Conservation (phyloP, 2,888 invertebrate species). For the Drosophila peninsularis region DNA sequence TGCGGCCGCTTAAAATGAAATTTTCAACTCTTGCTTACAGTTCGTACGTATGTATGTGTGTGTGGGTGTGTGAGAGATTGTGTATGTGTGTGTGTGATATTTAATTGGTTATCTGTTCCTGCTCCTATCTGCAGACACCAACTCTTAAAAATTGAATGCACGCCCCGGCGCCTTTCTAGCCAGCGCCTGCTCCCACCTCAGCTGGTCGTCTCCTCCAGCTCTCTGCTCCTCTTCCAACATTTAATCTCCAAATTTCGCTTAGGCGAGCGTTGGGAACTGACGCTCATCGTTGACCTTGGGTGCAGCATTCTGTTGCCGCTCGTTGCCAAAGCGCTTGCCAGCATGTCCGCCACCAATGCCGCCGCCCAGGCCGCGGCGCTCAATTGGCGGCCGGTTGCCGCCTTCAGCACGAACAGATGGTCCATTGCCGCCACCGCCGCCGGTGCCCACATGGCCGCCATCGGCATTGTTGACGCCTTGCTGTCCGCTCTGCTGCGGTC, state of each 20-base stretch:
- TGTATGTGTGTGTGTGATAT: constrained; percentile 36
- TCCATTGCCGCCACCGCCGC: constrained; percentile 38
- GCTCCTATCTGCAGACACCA: constrained; percentile 46
- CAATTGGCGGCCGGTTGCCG: constrained; percentile 59
- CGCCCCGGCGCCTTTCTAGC: constrained; percentile 40
- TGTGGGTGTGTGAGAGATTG: constrained; percentile 5
- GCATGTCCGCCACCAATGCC: constrained; percentile 60
- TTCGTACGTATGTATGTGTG: constrained; percentile 22
- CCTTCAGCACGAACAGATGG: constrained; percentile 48
- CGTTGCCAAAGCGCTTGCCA: constrained; percentile 78
- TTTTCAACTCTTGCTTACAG: constrained; percentile 37
- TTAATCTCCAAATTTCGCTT: constrained; percentile 74
- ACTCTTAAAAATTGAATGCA: constrained; percentile 54
- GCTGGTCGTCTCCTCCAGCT: not conserved
- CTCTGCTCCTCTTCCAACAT: not conserved
- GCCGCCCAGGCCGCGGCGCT: constrained; percentile 60
- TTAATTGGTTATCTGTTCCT: constrained; percentile 59
- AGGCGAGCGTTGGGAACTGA: constrained; percentile 97
- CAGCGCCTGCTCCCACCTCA: constrained; percentile 25
- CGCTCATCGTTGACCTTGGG: constrained; percentile 98
- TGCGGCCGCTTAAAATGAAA: constrained; percentile 50
- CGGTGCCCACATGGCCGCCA: constrained; percentile 32
- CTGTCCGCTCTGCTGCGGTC: constrained; percentile 27
- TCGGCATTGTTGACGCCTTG: constrained; percentile 40
- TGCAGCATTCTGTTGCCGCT: constrained; percentile 85